phyloP scores from a whole-genome alignment of 2,113 vertebrate genomes.

The Campylorhamphus procurvoides region DNA sequence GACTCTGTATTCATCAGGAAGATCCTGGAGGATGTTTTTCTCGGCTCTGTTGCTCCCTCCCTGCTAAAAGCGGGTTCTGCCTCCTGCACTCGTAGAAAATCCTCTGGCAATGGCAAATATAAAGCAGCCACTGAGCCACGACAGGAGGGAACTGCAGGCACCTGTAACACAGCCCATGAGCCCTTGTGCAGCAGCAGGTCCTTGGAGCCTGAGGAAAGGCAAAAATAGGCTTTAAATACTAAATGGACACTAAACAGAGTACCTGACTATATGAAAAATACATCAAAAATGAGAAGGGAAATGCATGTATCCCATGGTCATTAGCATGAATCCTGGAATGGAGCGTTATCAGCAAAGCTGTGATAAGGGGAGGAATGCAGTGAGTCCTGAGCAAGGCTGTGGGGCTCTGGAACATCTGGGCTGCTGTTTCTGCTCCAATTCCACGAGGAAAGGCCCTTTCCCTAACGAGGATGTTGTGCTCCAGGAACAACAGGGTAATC shows the following conservation, averaged over 20 bases:
- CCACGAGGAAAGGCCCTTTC: neutral
- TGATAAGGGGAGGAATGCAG: neutral
- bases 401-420: neutral
- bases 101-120: neutral
- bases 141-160: rapidly evolving
- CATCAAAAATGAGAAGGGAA: neutral
- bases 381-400: neutral
- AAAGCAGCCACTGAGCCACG: neutral
- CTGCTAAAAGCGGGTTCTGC: neutral
- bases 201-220: neutral
- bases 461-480: neutral
- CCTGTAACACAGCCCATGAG: rapidly evolving
- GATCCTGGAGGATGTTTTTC: neutral
- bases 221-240: neutral
- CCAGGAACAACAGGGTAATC: neutral
- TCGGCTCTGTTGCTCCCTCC: neutral
- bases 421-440: neutral
- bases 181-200: neutral
- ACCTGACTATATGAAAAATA: neutral
- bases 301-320: rapidly evolving
- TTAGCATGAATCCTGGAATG: neutral
- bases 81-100: neutral
- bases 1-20: neutral
- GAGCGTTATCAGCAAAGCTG: neutral
- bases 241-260: neutral